Evolutionary conservation across 2,888 invertebrate species (phyloP), one percentile per base, ranked within the genome.

Genomic region (Phengaris alcon): DNA sequence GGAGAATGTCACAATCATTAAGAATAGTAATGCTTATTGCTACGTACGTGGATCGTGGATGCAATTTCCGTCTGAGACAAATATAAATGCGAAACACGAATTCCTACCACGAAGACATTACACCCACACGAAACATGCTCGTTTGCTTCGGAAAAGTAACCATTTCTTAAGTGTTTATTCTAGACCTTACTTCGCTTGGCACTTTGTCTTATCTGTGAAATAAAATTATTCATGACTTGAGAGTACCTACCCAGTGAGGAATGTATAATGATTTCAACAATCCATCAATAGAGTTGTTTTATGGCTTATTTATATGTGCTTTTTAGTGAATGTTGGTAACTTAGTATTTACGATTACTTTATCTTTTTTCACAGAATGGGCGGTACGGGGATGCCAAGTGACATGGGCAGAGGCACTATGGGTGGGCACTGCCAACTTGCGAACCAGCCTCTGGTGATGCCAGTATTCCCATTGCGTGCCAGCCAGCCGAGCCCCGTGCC

Each of bases 381-480:
- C 77, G 93, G 94, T 59, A 92, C 94, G 76, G 94, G 94, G 80
- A 91, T 93, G 90, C 88, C 90, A 69, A 89, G 90, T 72, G 94
- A 94, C 83, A 94, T 95, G 93, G 94, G 95, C 84, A 95, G 95
- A 83, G 95, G 95, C 82, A 95, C 95, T 77, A 94, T 94, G 76
- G 94, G 94, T 80, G 95, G 95, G 78, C 95, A 95, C 88, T 95
- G 95, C 90, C 95, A 96, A 90, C 95, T 95, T 81, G 95, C 95
- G 82, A 95, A 94, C 86, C 95, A 96, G 87, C 96, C 97, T 75
- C 94, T 97, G 88, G 97, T 97, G 83, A 97, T 97, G 96, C 97
- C 97, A 77, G 97, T 97, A 85, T 97, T 97, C 93, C 97, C 97
- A 73, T 95, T 97, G 83, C 95, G 97, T 79, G 96, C 96, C 86